Conservation (phyloP, 2,888 invertebrate species). For the Lepidochrysops patricia region DNA sequence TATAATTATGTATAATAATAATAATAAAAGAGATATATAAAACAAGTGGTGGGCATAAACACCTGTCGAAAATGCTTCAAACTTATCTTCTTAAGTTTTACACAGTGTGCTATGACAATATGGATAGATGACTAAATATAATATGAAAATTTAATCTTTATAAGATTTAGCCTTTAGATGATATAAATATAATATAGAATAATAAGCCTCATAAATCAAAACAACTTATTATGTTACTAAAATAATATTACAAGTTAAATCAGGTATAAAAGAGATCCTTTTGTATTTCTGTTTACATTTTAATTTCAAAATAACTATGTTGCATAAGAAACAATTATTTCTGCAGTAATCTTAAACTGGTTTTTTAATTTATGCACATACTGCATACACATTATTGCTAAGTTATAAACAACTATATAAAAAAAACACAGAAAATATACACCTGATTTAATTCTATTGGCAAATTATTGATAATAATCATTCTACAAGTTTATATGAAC, state of each 20-base stretch:
- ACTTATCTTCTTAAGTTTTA: background rate
- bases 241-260: background rate
- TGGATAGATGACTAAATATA: background rate
- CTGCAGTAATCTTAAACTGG: background rate
- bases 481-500: background rate
- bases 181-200: background rate
- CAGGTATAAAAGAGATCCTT: background rate
- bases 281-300: background rate
- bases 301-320: background rate
- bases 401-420: background rate
- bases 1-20: background rate
- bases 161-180: background rate
- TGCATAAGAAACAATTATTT: background rate
- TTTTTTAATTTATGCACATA: background rate
- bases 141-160: background rate
- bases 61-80: too few species aligned
- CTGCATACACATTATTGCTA: background rate
- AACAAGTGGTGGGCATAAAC: background rate
- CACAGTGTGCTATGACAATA: background rate
- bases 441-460: background rate
- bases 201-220: background rate
- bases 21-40: background rate
- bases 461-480: constrained; percentile 12
- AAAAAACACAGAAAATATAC: background rate
- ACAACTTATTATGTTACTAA: background rate